Percentiles rank a stretch among this genome's conserved stretches.
These are phyloP conservation scores for Ovis canadensis DNA, from an alignment of 2,113 vertebrate species.

Conservation along the genomic window DNA sequence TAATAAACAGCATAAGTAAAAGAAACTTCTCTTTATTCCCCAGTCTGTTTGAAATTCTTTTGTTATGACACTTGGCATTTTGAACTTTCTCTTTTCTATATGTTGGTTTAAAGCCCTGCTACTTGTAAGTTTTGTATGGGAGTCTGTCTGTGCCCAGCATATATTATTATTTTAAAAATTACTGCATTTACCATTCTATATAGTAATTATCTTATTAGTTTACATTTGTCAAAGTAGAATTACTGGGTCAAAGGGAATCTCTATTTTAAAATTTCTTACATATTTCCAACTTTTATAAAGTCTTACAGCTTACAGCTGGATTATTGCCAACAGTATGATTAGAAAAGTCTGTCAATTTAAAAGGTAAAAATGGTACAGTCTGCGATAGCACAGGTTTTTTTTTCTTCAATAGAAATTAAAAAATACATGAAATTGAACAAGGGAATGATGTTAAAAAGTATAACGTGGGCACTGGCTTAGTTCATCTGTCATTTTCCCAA, in stretches of 20 bases:
- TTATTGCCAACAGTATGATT: neutral
- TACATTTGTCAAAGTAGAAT: neutral
- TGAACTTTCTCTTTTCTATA: neutral
- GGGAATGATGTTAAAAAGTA: neutral
- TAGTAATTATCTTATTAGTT: neutral
- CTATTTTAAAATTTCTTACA: neutral
- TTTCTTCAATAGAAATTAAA: slow-evolving; percentile 15
- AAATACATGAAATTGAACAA: neutral
- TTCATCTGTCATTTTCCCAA: neutral
- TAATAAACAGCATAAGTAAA: neutral
- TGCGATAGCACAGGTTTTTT: neutral
- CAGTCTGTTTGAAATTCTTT: slow-evolving; percentile 15
- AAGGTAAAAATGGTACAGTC: neutral
- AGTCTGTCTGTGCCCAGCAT: neutral
- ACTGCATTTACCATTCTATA: neutral
- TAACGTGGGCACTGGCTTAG: neutral
- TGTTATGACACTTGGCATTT: neutral
- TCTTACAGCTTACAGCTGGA: neutral
- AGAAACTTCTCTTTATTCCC: slow-evolving; percentile 1
- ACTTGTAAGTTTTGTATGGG: neutral
- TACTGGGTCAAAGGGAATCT: neutral
- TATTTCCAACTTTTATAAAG: neutral
- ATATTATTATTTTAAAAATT: neutral
- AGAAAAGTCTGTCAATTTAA: neutral
- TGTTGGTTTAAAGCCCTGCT: neutral